Evolutionary conservation across 2,113 vertebrate species (phyloP), one percentile per base, ranked within the genome.

Genomic region (Apteryx mantelli): DNA sequence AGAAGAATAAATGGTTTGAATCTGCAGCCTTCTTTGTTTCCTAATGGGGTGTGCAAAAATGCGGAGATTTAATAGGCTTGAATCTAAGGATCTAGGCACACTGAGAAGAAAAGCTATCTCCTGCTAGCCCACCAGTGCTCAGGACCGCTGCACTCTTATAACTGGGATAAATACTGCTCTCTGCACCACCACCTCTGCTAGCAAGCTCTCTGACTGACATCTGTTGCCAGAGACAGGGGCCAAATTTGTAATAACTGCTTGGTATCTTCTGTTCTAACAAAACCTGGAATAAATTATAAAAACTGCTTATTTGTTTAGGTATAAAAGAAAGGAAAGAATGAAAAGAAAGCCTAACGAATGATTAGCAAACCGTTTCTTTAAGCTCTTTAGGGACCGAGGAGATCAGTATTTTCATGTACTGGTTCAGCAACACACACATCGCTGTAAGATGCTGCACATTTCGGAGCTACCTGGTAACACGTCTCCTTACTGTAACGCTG

Each of bases 261-360:
- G 2, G 15, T 42, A 76, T 91, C 13, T 82, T 85, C 13, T 32
- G 73, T 88, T 93, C 83, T 50, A 74, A 82, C 53, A 69, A 77
- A 8, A 66, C 53, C 66, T 80, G 53, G 66, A 69, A 80, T 80
- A 69, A 89, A 58, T 91, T 85, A 95, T 50, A 76, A 74, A 88
- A 89, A 55, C 36, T 82, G 44, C 77, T 89, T 91, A 76, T 89
- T 92, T 85, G 74, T 80, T 52, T 40, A 85, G 58, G 68, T 25
- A 80, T 77, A 69, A 88, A 88, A 56, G 56, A 40, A 81, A 86
- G 66, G 60, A 60, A 88, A 78, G 86, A 80, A 88, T 0, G 22
- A 77, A 92, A 52, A 40, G 77, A 71, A 90, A 84, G 76, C 53
- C 25, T 91, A 78, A 71, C 55, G 60, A 97, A 93, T 91, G 94